A percentile compares a stretch with the other conserved stretches of the same genome.
Conservation (phyloP, 2,888 invertebrate species). For the Pseudococcus viburni region DNA sequence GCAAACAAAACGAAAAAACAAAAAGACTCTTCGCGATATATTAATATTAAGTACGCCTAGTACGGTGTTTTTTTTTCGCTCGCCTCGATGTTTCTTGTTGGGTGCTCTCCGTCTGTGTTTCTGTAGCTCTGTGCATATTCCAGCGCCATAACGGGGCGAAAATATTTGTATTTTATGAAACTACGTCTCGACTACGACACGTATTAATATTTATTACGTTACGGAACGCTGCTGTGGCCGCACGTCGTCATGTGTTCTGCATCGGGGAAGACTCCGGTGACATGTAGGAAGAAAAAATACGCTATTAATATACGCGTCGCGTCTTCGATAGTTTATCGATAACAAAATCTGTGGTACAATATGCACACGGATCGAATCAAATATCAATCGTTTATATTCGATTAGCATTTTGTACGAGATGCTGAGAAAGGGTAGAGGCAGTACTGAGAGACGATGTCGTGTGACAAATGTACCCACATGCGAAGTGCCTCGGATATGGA, state of each 20-base stretch:
- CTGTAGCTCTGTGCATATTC: background rate
- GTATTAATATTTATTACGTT: slow-evolving; percentile 22
- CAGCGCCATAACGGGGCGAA: background rate
- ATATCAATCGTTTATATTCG: slow-evolving; percentile 47
- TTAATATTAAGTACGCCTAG: slow-evolving; percentile 40
- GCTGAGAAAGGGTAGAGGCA: background rate
- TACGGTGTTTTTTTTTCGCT: background rate
- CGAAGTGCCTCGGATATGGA: background rate
- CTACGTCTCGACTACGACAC: background rate
- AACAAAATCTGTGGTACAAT: background rate
- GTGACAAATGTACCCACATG: slow-evolving; percentile 21
- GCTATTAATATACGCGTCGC: background rate
- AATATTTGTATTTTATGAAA: slow-evolving; percentile 35
- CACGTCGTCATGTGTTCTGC: background rate
- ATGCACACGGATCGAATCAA: slow-evolving; percentile 20
- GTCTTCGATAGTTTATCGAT: slow-evolving; percentile 31
- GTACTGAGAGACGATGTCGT: background rate
- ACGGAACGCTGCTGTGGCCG: slow-evolving; percentile 4
- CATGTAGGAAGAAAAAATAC: background rate
- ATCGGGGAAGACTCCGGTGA: background rate
- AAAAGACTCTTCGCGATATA: slow-evolving; percentile 24
- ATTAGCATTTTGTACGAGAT: background rate
- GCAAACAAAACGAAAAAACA: background rate
- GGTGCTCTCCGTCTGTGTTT: background rate
- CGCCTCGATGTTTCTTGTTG: background rate